phyloP scores from a whole-genome alignment of 2,888 invertebrate genomes.

The Neoitamus cyanurus region DNA sequence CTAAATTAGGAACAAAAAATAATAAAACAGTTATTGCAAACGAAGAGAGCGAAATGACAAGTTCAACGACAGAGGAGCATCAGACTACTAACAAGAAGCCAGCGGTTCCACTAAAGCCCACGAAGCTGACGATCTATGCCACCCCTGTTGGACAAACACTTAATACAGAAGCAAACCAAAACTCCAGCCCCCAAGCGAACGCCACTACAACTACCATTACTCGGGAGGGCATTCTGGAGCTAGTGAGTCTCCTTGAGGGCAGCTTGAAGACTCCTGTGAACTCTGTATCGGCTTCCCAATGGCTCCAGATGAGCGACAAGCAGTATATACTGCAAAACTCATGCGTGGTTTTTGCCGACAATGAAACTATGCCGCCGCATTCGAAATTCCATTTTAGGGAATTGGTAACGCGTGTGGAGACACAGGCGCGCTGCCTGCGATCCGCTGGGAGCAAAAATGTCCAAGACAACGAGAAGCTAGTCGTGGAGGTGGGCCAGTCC shows the following conservation, averaged over 20 bases:
- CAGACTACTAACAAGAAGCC: conserved; percentile 68
- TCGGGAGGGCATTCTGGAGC: conserved; percentile 73
- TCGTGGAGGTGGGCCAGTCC: conserved; percentile 73
- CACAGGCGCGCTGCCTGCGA: conserved; percentile 75
- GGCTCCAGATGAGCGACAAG: conserved; percentile 83
- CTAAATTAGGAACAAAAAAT: conserved; percentile 70
- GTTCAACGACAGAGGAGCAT: conserved; percentile 47
- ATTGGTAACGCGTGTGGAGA: conserved; percentile 76
- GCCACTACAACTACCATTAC: conserved; percentile 68
- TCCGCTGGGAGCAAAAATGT: conserved; percentile 78
- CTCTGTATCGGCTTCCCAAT: conserved; percentile 72
- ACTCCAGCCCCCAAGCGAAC: conserved; percentile 57
- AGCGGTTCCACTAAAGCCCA: conserved; percentile 76
- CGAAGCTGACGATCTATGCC: conserved; percentile 78
- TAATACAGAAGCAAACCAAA: conserved; percentile 59
- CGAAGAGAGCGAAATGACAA: conserved; percentile 46
- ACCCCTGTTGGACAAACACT: conserved; percentile 72
- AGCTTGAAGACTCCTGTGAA: conserved; percentile 71
- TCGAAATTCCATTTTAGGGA: conserved; percentile 89
- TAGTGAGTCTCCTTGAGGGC: conserved; percentile 74
- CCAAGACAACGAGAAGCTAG: conserved; percentile 74
- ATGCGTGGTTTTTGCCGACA: conserved; percentile 86
- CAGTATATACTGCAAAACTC: conserved; percentile 83
- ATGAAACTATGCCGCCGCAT: conserved; percentile 81
- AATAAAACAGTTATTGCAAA: conserved; percentile 57